Percentiles rank a stretch among this genome's conserved stretches.
phyloP scores from a whole-genome alignment of 2,113 vertebrate genomes.

The Apodemus sylvaticus region DNA sequence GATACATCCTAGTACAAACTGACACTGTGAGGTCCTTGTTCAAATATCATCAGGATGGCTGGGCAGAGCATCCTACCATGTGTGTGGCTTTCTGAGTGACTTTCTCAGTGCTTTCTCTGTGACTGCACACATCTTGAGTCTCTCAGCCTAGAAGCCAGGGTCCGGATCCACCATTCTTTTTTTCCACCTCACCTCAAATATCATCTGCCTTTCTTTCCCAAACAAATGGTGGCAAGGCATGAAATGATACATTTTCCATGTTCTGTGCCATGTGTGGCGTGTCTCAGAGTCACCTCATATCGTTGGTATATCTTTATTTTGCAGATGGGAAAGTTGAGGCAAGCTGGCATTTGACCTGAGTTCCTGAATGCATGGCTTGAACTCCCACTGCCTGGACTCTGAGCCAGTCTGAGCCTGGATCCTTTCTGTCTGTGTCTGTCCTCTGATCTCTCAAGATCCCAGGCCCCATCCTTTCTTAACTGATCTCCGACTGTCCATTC shows the following conservation, averaged over 20 bases:
- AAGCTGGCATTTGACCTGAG: not conserved
- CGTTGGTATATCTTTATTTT: not conserved
- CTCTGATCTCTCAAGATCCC: not conserved
- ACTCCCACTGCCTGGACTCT: not conserved
- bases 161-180: not conserved
- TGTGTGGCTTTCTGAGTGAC: not conserved
- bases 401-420: not conserved
- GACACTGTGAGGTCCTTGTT: not conserved
- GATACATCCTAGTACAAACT: not conserved
- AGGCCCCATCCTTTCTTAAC: too few species aligned
- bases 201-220: not conserved
- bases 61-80: not conserved
- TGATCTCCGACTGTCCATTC: not conserved
- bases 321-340: not conserved
- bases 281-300: not conserved
- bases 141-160: not conserved
- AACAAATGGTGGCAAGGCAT: not conserved
- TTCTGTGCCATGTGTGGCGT: not conserved
- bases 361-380: not conserved
- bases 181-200: not conserved
- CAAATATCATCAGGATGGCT: not conserved
- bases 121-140: accelerated
- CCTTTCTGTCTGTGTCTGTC: not conserved
- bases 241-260: not conserved
- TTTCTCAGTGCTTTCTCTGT: too few species aligned